These are phyloP conservation scores for Periplaneta americana DNA, from an alignment of 1,140 invertebrate species.

Conservation along the genomic window DNA sequence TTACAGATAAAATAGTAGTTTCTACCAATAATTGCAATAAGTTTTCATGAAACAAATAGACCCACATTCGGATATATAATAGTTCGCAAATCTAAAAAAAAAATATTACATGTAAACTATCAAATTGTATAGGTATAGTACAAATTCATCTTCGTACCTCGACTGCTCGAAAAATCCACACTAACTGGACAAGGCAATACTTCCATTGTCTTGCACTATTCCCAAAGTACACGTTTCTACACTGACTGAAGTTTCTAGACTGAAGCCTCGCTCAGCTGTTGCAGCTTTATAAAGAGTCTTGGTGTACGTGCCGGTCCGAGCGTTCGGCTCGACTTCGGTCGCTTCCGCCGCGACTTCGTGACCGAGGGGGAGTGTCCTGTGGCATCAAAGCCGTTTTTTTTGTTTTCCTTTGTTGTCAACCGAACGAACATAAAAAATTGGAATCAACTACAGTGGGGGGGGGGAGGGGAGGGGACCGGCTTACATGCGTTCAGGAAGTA, in stretches of 20 bases:
- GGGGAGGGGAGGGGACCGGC: too few species aligned
- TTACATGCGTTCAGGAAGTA: not conserved
- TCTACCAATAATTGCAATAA: too few species aligned
- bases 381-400: not conserved
- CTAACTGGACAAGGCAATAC: conserved; percentile 39
- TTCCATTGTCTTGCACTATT: conserved; percentile 32
- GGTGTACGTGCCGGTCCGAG: not conserved
- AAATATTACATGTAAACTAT: too few species aligned
- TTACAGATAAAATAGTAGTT: too few species aligned
- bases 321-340: not conserved
- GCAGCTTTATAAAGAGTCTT: not conserved
- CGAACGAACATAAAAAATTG: not conserved
- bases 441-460: not conserved
- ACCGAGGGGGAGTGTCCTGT: not conserved
- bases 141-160: conserved; percentile 29
- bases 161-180: conserved; percentile 38
- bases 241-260: not conserved
- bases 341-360: not conserved
- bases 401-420: not conserved
- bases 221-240: not conserved
- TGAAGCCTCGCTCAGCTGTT: not conserved
- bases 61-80: too few species aligned
- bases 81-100: too few species aligned
- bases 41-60: too few species aligned
- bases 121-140: too few species aligned